Conservation (phyloP, 2,797 vertebrate genomes). For the Pseudopleuronectes americanus region DNA sequence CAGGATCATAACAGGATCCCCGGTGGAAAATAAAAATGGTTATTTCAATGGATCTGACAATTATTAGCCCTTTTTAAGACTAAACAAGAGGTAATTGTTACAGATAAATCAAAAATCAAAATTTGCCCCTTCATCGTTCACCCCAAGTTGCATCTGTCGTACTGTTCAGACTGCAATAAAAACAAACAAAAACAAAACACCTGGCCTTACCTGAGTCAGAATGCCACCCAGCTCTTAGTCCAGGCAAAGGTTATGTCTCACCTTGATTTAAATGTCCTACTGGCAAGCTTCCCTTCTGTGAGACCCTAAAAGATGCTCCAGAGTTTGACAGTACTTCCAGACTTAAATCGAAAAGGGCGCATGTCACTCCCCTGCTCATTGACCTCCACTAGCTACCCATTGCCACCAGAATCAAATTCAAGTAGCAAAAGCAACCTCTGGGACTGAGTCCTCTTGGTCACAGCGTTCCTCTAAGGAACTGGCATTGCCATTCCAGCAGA, state of each 20-base stretch:
- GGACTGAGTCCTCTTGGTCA: neutral
- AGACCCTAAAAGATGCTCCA: neutral
- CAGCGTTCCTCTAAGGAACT: neutral
- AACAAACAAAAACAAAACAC: neutral
- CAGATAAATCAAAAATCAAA: no score
- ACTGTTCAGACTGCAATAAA: neutral
- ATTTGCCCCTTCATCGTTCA: no score
- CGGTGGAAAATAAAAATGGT: neutral
- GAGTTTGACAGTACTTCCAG: neutral
- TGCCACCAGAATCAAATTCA: neutral
- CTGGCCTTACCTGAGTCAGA: neutral
- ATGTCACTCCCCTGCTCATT: neutral
- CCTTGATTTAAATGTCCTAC: neutral
- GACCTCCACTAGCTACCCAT: neutral
- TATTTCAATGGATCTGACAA: slow-evolving; percentile 18
- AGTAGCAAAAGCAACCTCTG: neutral
- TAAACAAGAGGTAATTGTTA: no score
- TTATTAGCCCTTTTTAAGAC: neutral
- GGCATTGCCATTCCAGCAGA: neutral
- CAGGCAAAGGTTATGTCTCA: neutral
- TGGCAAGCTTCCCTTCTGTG: neutral
- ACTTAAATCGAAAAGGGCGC: neutral
- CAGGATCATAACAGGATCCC: no score
- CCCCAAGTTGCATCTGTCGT: neutral
- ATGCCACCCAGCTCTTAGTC: neutral